Conservation (phyloP, 64 coral and sea anemone species). For the Platygyra sinensis region DNA sequence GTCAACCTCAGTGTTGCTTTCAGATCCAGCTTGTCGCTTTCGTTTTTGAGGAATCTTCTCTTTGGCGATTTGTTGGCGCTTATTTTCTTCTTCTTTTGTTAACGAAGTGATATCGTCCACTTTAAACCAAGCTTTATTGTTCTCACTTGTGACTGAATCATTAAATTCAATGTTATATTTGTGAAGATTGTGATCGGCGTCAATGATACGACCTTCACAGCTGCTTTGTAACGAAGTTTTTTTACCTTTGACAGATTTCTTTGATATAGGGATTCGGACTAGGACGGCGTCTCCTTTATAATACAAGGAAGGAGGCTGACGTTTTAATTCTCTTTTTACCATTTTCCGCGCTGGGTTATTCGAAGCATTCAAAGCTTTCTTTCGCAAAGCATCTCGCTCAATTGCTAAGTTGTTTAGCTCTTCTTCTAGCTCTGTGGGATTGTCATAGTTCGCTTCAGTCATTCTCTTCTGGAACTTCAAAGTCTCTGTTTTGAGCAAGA, state of each 20-base stretch:
- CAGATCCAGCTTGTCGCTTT: not conserved
- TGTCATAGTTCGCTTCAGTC: not conserved
- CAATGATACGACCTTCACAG: not conserved
- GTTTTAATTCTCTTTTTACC: slow-evolving; percentile 23
- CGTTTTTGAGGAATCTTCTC: not conserved
- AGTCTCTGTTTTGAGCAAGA: slow-evolving; percentile 3
- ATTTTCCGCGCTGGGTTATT: slow-evolving; percentile 15
- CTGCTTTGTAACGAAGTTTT: not conserved
- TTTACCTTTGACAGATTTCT: slow-evolving; percentile 22
- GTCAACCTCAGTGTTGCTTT: not conserved
- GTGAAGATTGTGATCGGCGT: not conserved
- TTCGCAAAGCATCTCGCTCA: not conserved
- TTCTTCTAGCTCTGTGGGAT: not conserved
- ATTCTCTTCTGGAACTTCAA: not conserved
- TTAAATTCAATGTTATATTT: not conserved
- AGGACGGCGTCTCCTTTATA: slow-evolving; percentile 28
- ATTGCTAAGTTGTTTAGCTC: not conserved
- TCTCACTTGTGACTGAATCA: not conserved
- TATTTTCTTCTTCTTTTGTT: slow-evolving; percentile 42
- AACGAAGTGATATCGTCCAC: slow-evolving; percentile 32
- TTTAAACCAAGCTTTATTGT: slow-evolving; percentile 21
- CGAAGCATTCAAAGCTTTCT: slow-evolving; percentile 41
- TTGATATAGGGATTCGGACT: slow-evolving; percentile 1
- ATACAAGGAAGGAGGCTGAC: slow-evolving; percentile 26
- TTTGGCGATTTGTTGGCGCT: not conserved